Base-by-base conservation (phyloP, 1,140 invertebrate genomes). In the Theocolax elegans region DNA sequence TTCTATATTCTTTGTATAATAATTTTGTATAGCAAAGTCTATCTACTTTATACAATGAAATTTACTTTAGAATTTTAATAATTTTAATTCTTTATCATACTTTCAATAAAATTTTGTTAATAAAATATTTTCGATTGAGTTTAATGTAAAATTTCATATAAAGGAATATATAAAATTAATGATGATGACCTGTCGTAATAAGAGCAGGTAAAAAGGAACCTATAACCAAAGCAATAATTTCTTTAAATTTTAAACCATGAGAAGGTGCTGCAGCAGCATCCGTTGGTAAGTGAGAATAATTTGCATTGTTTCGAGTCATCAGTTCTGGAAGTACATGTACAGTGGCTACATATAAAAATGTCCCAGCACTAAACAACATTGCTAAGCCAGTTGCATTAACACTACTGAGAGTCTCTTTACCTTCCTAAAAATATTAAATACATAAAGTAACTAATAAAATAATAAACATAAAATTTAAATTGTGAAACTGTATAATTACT, bases 301-400 rank as follows among this genome's bases (percentile, higher is more conserved):
- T 75, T 72, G 83, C 83, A 27, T 81, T 82, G 56, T 87, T 87
- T 60, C 83, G 82, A 67, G 88, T 83, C 70, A 92, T 93, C 27
- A 99, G 85, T 86, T 99, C 97, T 0, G 98, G 97, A 48, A 99
- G 83, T 3, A 99, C 97, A 85, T 99, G 98, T 1, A 99, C 97
- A 1, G 98, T 99, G 0, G 98, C 96, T 7, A 99, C 98, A 81
- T 99, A 99, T 8, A 99, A 87, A 86, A 99, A 99, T 49, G 98
- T 99, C 1, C 98, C 98, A 1, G 96, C 98, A 72, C 96, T 98
- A 83, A 99, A 99, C 19, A 99, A 85, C 96, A 99, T 98, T 15
- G 97, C 96, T 46, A 99, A 91, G 48, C 96, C 97, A 82, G 93
- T 99, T 2, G 95, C 95, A 85, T 97, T 96, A 10, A 97, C 89